Conservation (phyloP, 2,113 vertebrate genomes). For the Eulemur rufifrons region DNA sequence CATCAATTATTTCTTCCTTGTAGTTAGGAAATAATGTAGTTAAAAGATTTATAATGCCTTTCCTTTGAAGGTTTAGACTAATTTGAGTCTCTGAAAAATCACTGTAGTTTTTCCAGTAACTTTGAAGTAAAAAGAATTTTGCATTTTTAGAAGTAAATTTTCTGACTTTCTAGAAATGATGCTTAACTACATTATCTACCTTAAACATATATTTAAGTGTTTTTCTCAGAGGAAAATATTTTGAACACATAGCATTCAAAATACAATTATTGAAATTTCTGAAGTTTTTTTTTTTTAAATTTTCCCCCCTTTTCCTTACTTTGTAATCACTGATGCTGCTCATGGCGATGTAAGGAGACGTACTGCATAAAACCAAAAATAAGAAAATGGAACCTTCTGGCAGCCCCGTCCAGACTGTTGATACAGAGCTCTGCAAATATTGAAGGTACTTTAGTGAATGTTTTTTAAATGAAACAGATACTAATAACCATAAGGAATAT, state of each 20-base stretch:
- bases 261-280: not conserved
- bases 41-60: not conserved
- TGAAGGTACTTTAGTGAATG: not conserved
- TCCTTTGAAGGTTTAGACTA: not conserved
- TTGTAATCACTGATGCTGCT: slow-evolving; percentile 89
- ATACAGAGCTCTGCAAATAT: not conserved
- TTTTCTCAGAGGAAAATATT: not conserved
- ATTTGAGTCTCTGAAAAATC: not conserved
- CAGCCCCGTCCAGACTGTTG: accelerated
- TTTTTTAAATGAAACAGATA: not conserved
- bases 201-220: not conserved
- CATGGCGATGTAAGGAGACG: slow-evolving; percentile 90
- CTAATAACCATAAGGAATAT: not conserved
- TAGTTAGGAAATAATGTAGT: not conserved
- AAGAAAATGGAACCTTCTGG: not conserved
- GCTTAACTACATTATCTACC: not conserved
- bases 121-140: not conserved
- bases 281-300: too few species aligned
- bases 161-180: not conserved
- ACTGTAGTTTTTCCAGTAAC: not conserved
- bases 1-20: not conserved
- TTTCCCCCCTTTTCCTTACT: slow-evolving; percentile 73
- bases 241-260: not conserved
- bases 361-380: slow-evolving; percentile 40
- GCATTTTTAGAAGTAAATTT: not conserved